Evolutionary conservation across 2,797 vertebrate species (phyloP).

Genomic region (Syngnathus rostellatus): DNA sequence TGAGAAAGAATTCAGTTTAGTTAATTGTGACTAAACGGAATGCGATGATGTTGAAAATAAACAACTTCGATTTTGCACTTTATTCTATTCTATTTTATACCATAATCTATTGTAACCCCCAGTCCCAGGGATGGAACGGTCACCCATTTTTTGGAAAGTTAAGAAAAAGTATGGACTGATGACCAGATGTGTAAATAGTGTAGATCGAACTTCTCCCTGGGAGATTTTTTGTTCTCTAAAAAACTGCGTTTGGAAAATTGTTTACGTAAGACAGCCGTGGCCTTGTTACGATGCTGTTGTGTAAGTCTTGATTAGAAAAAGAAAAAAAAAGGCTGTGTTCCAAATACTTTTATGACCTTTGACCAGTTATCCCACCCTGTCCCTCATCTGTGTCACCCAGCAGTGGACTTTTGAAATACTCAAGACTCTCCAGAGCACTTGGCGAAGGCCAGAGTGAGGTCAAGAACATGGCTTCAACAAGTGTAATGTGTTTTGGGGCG

Average conservation of each 20-base stretch:
- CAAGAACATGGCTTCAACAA: slow-evolving; percentile 3
- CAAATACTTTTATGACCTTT: slow-evolving; percentile 16
- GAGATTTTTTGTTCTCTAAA: background rate
- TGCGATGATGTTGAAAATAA: no score
- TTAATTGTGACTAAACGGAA: no score
- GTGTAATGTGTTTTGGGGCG: slow-evolving; percentile 3
- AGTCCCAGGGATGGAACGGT: no score
- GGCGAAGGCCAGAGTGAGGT: background rate
- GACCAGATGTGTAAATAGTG: background rate
- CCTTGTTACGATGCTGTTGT: slow-evolving; percentile 20
- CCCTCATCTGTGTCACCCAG: slow-evolving; percentile 15
- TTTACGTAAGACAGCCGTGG: slow-evolving; percentile 18
- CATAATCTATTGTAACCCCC: no score
- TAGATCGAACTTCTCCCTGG: background rate
- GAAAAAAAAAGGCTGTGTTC: slow-evolving; percentile 9
- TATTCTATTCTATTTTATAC: no score
- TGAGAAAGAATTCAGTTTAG: no score
- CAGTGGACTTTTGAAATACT: slow-evolving; percentile 5
- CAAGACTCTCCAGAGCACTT: slow-evolving; percentile 8
- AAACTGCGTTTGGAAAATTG: background rate
- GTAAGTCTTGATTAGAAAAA: slow-evolving; percentile 15
- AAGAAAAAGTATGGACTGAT: no score
- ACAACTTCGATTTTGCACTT: no score
- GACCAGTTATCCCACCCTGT: slow-evolving; percentile 19
- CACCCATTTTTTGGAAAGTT: no score